Percentiles rank a stretch among this genome's conserved stretches.
Conservation (phyloP, 2,113 vertebrate genomes). For the Potamarius usumacintae region DNA sequence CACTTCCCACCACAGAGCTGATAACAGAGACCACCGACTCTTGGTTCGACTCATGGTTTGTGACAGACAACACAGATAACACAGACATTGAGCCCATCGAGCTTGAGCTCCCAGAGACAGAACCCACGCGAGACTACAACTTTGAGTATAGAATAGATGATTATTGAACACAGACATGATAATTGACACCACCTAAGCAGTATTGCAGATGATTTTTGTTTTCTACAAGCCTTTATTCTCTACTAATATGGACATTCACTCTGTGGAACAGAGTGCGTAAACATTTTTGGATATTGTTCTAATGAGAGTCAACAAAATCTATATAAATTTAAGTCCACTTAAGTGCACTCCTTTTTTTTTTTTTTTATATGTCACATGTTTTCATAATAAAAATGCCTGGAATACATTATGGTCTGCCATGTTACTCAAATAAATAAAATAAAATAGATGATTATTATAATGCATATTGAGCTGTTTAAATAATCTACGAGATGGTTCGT, state of each 20-base stretch:
- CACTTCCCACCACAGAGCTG: slow-evolving; percentile 36
- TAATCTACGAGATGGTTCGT: too few relatives aligned
- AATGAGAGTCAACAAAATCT: background rate
- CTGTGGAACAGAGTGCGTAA: slow-evolving; percentile 46
- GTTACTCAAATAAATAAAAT: background rate
- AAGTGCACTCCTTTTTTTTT: slow-evolving; percentile 20
- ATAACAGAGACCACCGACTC: slow-evolving; percentile 60
- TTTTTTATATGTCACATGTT: slow-evolving; percentile 34
- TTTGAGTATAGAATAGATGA: slow-evolving; percentile 72
- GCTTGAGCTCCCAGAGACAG: slow-evolving; percentile 54
- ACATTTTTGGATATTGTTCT: background rate
- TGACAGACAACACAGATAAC: slow-evolving; percentile 53
- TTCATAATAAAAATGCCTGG: slow-evolving; percentile 44
- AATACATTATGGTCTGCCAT: slow-evolving; percentile 1
- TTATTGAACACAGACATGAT: slow-evolving; percentile 19
- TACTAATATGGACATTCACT: slow-evolving; percentile 19
- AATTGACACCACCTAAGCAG: background rate
- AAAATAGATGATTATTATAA: background rate
- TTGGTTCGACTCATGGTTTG: slow-evolving; percentile 73
- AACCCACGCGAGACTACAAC: slow-evolving; percentile 69
- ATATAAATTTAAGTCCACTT: background rate
- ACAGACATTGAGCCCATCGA: slow-evolving; percentile 60
- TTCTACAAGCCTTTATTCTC: slow-evolving; percentile 4
- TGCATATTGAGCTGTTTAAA: background rate
- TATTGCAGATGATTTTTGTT: slow-evolving; percentile 1